phyloP scores from a whole-genome alignment of 2,797 vertebrate species.

The Crossoptilon crossoptilon region DNA sequence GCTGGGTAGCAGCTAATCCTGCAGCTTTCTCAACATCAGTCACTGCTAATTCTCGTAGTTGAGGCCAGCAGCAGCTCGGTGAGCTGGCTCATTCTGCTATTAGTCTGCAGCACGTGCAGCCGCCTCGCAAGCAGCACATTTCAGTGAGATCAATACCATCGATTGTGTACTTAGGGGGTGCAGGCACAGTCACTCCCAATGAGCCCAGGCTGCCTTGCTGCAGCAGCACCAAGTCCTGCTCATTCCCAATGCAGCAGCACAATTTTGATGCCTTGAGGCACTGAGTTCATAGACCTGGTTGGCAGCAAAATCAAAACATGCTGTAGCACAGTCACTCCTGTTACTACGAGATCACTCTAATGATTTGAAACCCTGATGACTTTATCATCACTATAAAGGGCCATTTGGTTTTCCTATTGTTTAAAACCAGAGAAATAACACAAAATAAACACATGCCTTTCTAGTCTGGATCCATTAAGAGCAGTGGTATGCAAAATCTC shows the following conservation, averaged over 20 bases:
- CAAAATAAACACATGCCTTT: not conserved
- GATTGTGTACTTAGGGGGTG: conserved; percentile 51
- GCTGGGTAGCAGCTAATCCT: not conserved
- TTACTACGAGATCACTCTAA: not conserved
- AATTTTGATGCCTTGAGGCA: not conserved
- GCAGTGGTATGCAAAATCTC: not conserved
- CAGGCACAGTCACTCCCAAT: conserved; percentile 41
- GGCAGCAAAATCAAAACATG: not conserved
- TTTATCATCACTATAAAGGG: not conserved
- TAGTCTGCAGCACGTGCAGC: conserved; percentile 1
- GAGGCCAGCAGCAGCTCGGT: not conserved
- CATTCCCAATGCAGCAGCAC: not conserved
- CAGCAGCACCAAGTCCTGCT: not conserved
- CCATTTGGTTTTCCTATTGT: not conserved
- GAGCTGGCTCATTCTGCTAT: not conserved
- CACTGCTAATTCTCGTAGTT: conserved; percentile 25
- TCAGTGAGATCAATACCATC: conserved; percentile 36
- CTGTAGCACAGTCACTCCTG: not conserved
- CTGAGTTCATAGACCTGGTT: not conserved
- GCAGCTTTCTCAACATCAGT: not conserved
- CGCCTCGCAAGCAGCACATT: not conserved
- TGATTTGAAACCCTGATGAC: not conserved
- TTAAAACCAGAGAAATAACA: not conserved
- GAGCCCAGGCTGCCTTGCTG: conserved; percentile 3
- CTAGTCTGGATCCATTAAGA: not conserved